Conservation (phyloP, 2,113 vertebrate species). For the Monopterus albus region DNA sequence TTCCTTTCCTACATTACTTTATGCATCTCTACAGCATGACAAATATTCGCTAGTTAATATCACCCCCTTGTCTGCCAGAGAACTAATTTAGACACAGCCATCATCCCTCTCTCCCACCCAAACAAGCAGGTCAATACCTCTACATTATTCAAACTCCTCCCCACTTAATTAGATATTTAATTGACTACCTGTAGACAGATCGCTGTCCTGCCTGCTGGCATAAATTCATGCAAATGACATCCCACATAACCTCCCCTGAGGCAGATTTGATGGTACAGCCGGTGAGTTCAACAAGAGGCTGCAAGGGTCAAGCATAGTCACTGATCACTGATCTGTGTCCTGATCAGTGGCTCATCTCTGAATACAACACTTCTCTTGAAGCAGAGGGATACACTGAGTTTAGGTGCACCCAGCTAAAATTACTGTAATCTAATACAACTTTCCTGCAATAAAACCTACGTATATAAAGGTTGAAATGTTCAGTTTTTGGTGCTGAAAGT, state of each 20-base stretch:
- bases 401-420: neutral
- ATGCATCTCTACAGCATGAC: constrained; percentile 12
- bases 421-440: neutral
- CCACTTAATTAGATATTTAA: constrained; percentile 86
- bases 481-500: too few species aligned
- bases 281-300: constrained; percentile 67
- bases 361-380: constrained; percentile 2
- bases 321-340: constrained; percentile 43
- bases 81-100: constrained; percentile 68
- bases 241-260: constrained; percentile 48
- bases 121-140: constrained; percentile 76
- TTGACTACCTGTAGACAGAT: constrained; percentile 81
- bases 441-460: neutral
- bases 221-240: constrained; percentile 82
- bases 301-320: constrained; percentile 41
- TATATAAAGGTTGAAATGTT: neutral
- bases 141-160: constrained; percentile 84
- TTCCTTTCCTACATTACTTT: neutral
- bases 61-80: constrained; percentile 29
- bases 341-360: constrained; percentile 24
- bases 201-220: constrained; percentile 68
- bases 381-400: neutral
- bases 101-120: constrained; percentile 34
- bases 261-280: constrained; percentile 63
- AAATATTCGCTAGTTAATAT: constrained; percentile 33